These are phyloP conservation scores for Rhinolophus ferrumequinum DNA, from an alignment of 2,113 vertebrate genomes.

Conservation along the genomic window DNA sequence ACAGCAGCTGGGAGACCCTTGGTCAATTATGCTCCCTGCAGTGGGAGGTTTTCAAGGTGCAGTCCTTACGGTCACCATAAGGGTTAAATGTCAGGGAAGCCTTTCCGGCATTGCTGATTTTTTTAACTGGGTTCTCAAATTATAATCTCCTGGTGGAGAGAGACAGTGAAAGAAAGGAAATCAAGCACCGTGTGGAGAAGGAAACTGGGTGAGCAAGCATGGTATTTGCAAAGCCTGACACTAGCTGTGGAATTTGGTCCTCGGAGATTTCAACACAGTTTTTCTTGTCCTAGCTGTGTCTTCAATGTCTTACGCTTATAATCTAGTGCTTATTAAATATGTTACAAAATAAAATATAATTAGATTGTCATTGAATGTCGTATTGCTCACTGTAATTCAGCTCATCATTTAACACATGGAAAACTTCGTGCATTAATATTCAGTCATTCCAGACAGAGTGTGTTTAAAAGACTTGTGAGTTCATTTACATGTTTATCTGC, in stretches of 20 bases:
- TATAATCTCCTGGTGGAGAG: neutral
- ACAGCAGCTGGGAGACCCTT: neutral
- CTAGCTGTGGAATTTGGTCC: neutral
- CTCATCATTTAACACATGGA: conserved; percentile 65
- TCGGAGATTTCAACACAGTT: neutral
- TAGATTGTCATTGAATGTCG: neutral
- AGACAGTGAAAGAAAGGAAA: conserved; percentile 7
- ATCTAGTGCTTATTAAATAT: conserved; percentile 34
- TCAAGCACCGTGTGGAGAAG: neutral
- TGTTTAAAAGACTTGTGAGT: conserved; percentile 80
- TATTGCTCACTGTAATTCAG: conserved; percentile 62
- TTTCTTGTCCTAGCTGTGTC: neutral
- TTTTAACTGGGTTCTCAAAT: conserved; percentile 16
- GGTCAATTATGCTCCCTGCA: neutral
- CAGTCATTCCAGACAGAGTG: conserved; percentile 74
- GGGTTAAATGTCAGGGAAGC: neutral
- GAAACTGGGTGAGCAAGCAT: neutral
- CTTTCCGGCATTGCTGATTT: neutral
- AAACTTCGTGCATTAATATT: conserved; percentile 82
- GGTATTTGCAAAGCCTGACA: neutral
- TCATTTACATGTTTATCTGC: conserved; percentile 90
- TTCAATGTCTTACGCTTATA: neutral
- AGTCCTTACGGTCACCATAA: neutral
- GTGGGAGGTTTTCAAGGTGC: neutral
- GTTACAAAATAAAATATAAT: conserved; percentile 57